These are phyloP conservation scores for Bombus picipes DNA, from an alignment of 1,140 invertebrate genomes.

Conservation along the genomic window DNA sequence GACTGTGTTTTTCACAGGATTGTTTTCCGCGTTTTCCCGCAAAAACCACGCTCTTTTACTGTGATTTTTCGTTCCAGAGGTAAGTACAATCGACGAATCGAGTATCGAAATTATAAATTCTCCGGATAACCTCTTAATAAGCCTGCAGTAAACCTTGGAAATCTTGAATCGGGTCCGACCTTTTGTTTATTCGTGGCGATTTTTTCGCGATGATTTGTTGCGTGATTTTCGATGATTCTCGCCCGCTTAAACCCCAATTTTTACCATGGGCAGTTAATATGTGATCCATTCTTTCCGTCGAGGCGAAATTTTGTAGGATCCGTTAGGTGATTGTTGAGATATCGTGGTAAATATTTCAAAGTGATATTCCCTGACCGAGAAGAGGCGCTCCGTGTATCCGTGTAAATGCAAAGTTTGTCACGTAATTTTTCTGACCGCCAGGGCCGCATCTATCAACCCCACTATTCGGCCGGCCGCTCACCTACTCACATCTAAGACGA, in stretches of 20 bases:
- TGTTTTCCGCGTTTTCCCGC: conserved; percentile 72
- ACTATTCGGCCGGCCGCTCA: conserved; percentile 39
- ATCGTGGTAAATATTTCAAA: conserved; percentile 73
- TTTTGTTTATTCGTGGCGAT: conserved; percentile 80
- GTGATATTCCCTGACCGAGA: conserved; percentile 47
- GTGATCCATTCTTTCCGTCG: conserved; percentile 42
- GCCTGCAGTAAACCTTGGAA: conserved; percentile 57
- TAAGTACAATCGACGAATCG: conserved; percentile 64
- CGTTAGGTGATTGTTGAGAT: conserved; percentile 49
- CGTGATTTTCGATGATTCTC: conserved; percentile 55
- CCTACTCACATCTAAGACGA: conserved; percentile 46
- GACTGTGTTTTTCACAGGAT: conserved; percentile 76
- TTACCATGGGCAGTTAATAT: conserved; percentile 55
- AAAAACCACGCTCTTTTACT: conserved; percentile 69
- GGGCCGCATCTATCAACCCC: conserved; percentile 73
- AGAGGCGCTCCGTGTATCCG: conserved; percentile 69
- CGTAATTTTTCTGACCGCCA: conserved; percentile 78
- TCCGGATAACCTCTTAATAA: background rate
- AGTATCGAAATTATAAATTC: conserved; percentile 35
- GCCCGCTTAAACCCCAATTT: conserved; percentile 46
- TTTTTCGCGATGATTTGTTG: conserved; percentile 68
- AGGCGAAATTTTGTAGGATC: conserved; percentile 52
- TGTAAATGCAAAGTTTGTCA: conserved; percentile 80
- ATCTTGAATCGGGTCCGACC: conserved; percentile 69
- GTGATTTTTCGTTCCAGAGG: conserved; percentile 77